Percentiles rank a stretch among this genome's conserved stretches.
Conservation (phyloP, 1,140 invertebrate species). For the Akabosia matsudoensis region DNA sequence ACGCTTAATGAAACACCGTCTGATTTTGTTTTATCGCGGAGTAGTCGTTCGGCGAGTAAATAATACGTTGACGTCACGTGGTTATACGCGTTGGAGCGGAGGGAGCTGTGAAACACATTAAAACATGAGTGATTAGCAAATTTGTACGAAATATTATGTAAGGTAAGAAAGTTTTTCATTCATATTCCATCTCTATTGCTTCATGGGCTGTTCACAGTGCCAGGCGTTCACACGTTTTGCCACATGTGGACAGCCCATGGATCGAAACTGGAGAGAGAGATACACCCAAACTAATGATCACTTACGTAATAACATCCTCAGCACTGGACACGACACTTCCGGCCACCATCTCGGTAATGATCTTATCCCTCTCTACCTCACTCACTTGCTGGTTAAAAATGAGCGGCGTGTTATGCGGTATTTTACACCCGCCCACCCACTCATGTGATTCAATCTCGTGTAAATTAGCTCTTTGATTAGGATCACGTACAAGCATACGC, state of each 20-base stretch:
- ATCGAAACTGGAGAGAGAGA: too few relatives aligned
- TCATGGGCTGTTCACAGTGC: too few relatives aligned
- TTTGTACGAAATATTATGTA: conserved; percentile 14
- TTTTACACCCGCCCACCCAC: conserved; percentile 63
- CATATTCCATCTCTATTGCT: too few relatives aligned
- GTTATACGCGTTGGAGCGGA: conserved; percentile 95
- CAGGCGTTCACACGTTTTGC: too few relatives aligned
- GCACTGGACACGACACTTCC: conserved; percentile 51
- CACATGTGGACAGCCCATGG: too few relatives aligned
- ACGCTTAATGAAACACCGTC: too few relatives aligned
- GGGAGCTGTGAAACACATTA: conserved; percentile 60
- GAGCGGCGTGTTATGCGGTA: conserved; percentile 68
- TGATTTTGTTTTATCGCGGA: conserved; percentile 37
- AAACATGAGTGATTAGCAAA: not conserved
- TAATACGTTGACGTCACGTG: conserved; percentile 98
- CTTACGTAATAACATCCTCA: conserved; percentile 56
- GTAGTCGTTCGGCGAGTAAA: conserved; percentile 74
- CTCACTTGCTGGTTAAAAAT: conserved; percentile 64
- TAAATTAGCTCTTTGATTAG: conserved; percentile 81
- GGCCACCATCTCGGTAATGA: conserved; percentile 61
- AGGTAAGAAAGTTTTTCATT: too few relatives aligned
- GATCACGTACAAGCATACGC: conserved; percentile 81
- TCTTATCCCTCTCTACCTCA: conserved; percentile 59
- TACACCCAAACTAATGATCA: too few relatives aligned
- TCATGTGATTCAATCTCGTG: conserved; percentile 82